Conservation (phyloP, 53 echinoderm and acorn worm species). For the Mesocentrotus franciscanus region DNA sequence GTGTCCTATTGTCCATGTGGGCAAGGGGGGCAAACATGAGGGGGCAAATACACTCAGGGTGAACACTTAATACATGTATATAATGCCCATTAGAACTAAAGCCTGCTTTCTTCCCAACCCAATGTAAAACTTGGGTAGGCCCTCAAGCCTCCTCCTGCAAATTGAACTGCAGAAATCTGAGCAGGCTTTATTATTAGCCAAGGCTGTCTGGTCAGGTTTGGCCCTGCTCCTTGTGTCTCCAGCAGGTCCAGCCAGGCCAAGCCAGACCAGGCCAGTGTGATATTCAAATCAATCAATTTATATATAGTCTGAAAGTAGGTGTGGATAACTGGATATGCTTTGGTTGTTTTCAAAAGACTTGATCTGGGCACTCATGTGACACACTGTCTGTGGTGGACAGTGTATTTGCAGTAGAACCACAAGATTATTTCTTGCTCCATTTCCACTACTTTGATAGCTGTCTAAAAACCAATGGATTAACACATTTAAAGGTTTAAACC, state of each 20-base stretch:
- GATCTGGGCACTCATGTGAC: background rate
- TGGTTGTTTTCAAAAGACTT: background rate
- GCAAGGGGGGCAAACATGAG: constrained; percentile 5
- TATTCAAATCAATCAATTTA: background rate
- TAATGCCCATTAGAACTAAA: background rate
- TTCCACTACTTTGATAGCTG: background rate
- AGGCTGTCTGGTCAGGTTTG: constrained; percentile 2
- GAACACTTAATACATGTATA: background rate
- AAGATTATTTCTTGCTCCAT: background rate
- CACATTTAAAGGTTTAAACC: too few species aligned
- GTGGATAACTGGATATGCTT: background rate
- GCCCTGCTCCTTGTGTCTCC: background rate
- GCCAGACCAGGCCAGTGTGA: background rate
- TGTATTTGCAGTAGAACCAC: background rate
- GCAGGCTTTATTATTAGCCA: background rate
- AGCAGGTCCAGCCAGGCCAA: background rate
- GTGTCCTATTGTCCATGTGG: background rate
- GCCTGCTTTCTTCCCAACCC: background rate
- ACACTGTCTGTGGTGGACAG: background rate
- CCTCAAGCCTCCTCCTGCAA: background rate
- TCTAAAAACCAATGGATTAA: background rate
- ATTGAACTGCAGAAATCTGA: background rate
- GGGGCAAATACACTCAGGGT: background rate
- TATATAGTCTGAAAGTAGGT: background rate
- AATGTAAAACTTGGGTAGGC: background rate